These are phyloP conservation scores for Dermochelys coriacea DNA, from an alignment of 2,797 vertebrate species.

Conservation along the genomic window DNA sequence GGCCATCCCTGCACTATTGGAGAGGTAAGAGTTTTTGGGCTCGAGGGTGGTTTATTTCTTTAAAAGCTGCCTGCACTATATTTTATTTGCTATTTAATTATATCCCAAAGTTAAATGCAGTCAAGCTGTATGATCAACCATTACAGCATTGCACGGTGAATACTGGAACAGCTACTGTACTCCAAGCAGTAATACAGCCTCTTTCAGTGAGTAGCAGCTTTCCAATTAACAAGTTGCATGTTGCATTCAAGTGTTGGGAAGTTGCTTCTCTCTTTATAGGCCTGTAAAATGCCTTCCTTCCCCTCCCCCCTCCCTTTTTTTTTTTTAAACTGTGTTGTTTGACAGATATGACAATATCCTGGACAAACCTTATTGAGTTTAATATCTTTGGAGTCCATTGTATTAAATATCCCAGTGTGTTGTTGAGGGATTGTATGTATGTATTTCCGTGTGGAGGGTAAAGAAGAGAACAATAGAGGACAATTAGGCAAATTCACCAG, in stretches of 20 bases:
- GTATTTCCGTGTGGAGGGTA: no score
- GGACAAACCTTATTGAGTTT: neutral
- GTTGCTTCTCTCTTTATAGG: neutral
- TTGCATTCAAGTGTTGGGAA: neutral
- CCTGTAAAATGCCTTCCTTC: neutral
- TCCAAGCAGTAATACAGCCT: neutral
- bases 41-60: neutral
- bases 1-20: constrained; percentile 92
- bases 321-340: neutral
- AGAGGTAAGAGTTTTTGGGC: constrained; percentile 84
- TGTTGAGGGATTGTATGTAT: no score
- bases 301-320: no score
- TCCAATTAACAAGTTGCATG: neutral
- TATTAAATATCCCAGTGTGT: neutral
- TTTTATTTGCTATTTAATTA: neutral
- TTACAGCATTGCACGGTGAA: neutral
- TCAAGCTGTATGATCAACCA: neutral
- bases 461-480: neutral
- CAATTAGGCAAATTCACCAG: neutral
- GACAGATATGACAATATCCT: neutral
- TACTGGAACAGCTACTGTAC: neutral
- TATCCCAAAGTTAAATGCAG: neutral
- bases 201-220: neutral
- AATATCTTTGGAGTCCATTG: neutral
- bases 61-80: neutral